Base-by-base conservation (phyloP, 1,140 invertebrate genomes). In the Theocolax elegans region DNA sequence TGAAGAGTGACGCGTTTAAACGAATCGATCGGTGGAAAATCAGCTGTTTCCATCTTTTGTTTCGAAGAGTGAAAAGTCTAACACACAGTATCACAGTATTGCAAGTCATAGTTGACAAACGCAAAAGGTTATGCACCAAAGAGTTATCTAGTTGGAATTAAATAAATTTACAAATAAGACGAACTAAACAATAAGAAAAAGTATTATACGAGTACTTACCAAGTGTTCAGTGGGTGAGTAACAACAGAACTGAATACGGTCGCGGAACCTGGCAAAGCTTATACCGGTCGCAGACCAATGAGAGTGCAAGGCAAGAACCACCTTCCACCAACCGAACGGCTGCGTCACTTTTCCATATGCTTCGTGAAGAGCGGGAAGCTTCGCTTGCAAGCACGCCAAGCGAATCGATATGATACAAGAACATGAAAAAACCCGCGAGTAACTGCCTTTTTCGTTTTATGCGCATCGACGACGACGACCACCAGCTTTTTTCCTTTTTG, bases 191-290 rank as follows among this genome's bases (percentile, higher is more conserved):
- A 17, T n/a, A 27, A 38, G 46, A 42, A 25, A 53, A 25, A 65
- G 8, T 19, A 17, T n/a, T n/a, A n/a, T 35, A 19, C 6, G 7
- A 2, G 53, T 66, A 81, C 80, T 81, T 79, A 81, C 80, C 80
- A 81, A 81, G 79, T 80, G 71, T 79, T 75, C 78, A 75, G 78
- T 76, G 72, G 72, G 74, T 78, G 73, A 67, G 72, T 74, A 81
- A 80, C 75, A 76, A 80, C 77, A 81, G 79, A 79, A 81, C 80
- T 81, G 79, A 73, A 78, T 76, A 69, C 60, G 68, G 63, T 72
- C 68, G 74, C 67, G 48, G 4, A 48, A 62, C 46, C 38, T 51
- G 67, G 13, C 58, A 31, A 15, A 29, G 67, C 77, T 80, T 81
- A 80, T 80, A 80, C 80, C 79, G 56, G 13, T 15, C 25, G 8